These are phyloP conservation scores for Gymnogyps californianus DNA, from an alignment of 2,113 vertebrate genomes.

Conservation along the genomic window DNA sequence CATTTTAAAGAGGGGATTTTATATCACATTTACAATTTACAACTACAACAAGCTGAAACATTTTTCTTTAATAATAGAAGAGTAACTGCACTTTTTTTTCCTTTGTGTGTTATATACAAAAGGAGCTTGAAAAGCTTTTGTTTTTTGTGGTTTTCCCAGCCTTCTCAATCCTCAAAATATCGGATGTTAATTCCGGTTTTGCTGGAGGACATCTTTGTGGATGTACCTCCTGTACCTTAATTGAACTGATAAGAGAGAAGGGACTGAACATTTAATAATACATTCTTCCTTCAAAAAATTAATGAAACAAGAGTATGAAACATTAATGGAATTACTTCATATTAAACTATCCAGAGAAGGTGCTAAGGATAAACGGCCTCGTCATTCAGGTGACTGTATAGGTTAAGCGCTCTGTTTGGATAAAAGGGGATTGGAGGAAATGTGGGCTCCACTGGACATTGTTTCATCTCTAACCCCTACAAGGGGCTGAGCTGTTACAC, in stretches of 20 bases:
- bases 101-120: background rate
- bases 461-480: background rate
- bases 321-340: conserved; percentile 40
- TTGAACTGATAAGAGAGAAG: conserved; percentile 35
- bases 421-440: background rate
- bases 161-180: background rate
- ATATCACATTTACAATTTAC: background rate
- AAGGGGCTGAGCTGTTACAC: background rate
- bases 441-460: background rate
- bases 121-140: background rate
- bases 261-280: conserved; percentile 47
- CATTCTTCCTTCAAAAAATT: conserved; percentile 47
- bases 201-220: background rate
- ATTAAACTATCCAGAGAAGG: conserved; percentile 11
- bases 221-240: conserved; percentile 7
- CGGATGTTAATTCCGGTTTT: background rate
- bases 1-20: background rate
- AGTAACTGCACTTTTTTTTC: background rate
- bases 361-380: conserved; percentile 3
- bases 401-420: background rate
- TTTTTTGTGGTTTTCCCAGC: background rate
- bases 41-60: background rate
- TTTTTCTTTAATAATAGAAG: background rate
- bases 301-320: conserved; percentile 51
- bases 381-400: background rate